phyloP scores from a whole-genome alignment of 1,140 invertebrate species.

The Drosophila grimshawi region DNA sequence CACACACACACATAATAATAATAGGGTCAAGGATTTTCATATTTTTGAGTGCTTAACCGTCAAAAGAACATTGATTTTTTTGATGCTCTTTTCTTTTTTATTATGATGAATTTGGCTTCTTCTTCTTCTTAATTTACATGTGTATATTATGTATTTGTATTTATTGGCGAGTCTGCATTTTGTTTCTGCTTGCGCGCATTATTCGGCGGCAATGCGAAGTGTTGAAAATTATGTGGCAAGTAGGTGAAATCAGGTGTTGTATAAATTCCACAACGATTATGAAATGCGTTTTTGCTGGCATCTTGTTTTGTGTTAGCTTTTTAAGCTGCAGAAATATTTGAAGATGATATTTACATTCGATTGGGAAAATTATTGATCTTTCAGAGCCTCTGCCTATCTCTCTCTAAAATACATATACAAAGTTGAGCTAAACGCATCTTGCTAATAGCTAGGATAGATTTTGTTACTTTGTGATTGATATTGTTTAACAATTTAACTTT shows the following conservation, averaged over 20 bases:
- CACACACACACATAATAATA: constrained; percentile 30
- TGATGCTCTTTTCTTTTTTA: background rate
- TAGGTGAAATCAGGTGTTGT: constrained; percentile 10
- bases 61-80: constrained; percentile 26
- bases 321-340: background rate
- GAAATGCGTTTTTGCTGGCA: constrained; percentile 3
- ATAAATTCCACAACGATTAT: constrained; percentile 21
- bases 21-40: constrained; percentile 74
- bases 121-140: constrained; percentile 10
- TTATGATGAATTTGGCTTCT: background rate
- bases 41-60: constrained; percentile 27
- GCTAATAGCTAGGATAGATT: too few relatives aligned
- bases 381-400: too few relatives aligned
- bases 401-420: too few relatives aligned
- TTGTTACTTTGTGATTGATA: too few relatives aligned
- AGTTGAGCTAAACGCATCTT: too few relatives aligned
- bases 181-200: background rate
- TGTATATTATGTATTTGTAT: background rate
- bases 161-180: constrained; percentile 9
- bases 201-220: background rate
- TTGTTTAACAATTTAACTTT: too few relatives aligned
- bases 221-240: constrained; percentile 14
- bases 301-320: background rate
- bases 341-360: too few relatives aligned
- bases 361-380: too few relatives aligned